A percentile compares a stretch with the other conserved stretches of the same genome.
These are phyloP conservation scores for Psilopsiagon aurifrons DNA, from an alignment of 2,113 vertebrate genomes.

Conservation along the genomic window DNA sequence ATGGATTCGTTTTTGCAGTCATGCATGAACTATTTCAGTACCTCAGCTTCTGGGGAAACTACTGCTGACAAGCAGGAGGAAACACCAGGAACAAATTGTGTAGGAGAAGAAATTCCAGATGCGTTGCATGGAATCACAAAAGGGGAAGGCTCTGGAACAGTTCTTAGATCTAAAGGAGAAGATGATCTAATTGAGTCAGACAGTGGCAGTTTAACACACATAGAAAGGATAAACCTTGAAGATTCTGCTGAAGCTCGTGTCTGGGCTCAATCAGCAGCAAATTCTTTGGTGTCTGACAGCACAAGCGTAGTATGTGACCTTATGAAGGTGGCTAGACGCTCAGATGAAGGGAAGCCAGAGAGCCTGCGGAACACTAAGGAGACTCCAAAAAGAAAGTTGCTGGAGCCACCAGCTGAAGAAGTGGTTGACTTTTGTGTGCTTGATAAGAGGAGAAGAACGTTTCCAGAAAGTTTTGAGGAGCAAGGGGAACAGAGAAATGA, in stretches of 20 bases:
- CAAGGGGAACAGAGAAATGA: conserved; percentile 19
- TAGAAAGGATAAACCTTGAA: not conserved
- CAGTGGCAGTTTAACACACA: not conserved
- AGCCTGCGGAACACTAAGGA: not conserved
- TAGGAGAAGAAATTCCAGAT: not conserved
- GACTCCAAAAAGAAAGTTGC: conserved; percentile 63
- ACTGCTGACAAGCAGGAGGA: not conserved
- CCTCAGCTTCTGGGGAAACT: not conserved
- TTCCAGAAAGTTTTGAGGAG: not conserved
- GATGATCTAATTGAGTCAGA: not conserved
- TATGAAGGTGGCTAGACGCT: not conserved
- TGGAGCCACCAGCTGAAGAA: conserved; percentile 27
- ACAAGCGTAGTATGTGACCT: not conserved
- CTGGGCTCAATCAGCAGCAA: not conserved
- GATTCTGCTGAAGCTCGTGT: not conserved
- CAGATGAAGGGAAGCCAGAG: not conserved
- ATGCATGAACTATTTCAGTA: conserved; percentile 54
- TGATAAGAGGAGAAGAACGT: conserved; percentile 69
- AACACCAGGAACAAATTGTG: not conserved
- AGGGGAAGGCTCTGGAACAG: not conserved
- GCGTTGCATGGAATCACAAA: not conserved
- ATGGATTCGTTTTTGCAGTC: conserved; percentile 47
- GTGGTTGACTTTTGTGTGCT: not conserved
- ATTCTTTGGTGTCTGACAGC: not conserved
- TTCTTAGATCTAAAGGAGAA: not conserved